Evolutionary conservation across 1,140 invertebrate genomes (phyloP).

Genomic region (Schlechtendalia chinensis): DNA sequence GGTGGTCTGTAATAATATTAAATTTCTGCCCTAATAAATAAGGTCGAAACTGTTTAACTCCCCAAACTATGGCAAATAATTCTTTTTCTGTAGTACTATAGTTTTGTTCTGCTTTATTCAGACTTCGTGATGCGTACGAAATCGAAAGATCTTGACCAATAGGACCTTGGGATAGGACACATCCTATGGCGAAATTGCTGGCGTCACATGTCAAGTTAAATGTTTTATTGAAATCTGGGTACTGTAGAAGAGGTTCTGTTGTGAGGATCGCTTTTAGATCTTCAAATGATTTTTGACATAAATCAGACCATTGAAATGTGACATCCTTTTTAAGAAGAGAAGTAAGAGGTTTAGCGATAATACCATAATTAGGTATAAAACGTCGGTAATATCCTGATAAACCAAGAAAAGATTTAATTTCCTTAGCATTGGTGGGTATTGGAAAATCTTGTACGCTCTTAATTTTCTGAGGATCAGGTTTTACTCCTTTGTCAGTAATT

Average conservation of each 20-base stretch:
- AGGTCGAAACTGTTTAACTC: too few species aligned
- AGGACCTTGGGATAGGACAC: conserved; percentile 55
- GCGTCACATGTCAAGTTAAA: conserved; percentile 12
- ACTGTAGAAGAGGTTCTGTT: neutral
- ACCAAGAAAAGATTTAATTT: neutral
- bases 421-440: conserved; percentile 53
- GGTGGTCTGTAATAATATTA: too few species aligned
- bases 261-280: neutral
- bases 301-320: neutral
- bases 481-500: conserved; percentile 55
- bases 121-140: conserved; percentile 56
- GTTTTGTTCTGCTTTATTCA: conserved; percentile 57
- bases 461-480: conserved; percentile 55
- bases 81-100: conserved; percentile 58
- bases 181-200: conserved; percentile 26
- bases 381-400: neutral
- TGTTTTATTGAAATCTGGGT: neutral
- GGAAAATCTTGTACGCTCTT: conserved; percentile 55
- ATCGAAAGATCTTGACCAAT: conserved; percentile 53
- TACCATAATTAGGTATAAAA: neutral
- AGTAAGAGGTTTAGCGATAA: neutral
- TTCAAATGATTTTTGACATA: neutral
- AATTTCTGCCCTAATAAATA: too few species aligned
- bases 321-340: neutral
- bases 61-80: too few species aligned